phyloP scores from a whole-genome alignment of 1,140 invertebrate genomes.

The Drosophila tristis region DNA sequence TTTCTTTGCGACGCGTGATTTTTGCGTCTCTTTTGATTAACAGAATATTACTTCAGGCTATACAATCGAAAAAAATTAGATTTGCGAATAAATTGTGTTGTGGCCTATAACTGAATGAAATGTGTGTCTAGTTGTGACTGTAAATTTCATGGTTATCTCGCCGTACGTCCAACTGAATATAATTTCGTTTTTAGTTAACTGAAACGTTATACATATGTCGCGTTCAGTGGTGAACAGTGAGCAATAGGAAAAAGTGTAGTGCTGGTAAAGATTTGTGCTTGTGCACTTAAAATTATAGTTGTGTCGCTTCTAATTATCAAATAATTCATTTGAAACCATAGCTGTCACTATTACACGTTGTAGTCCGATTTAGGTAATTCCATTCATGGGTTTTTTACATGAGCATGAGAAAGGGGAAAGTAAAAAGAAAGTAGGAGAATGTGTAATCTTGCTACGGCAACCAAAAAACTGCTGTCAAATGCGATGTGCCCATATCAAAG shows the following conservation, averaged over 20 bases:
- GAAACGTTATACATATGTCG: slow-evolving; percentile 31
- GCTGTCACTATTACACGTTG: background rate
- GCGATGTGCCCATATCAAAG: slow-evolving; percentile 25
- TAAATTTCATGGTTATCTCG: slow-evolving; percentile 10
- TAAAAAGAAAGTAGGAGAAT: background rate
- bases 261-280: background rate
- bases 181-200: slow-evolving; percentile 47
- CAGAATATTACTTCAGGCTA: slow-evolving; percentile 14
- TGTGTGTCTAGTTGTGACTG: slow-evolving; percentile 26
- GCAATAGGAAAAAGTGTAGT: background rate
- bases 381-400: slow-evolving; percentile 8
- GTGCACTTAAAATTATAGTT: slow-evolving; percentile 57
- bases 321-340: slow-evolving; percentile 19
- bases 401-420: too few relatives aligned
- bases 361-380: slow-evolving; percentile 38
- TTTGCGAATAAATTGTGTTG: slow-evolving; percentile 46
- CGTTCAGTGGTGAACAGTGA: background rate
- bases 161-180: background rate
- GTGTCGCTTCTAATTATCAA: slow-evolving; percentile 56
- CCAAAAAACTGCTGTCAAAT: slow-evolving; percentile 14
- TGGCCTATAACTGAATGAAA: slow-evolving; percentile 34
- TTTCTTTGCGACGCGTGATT: slow-evolving; percentile 20
- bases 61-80: slow-evolving; percentile 37
- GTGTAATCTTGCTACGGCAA: background rate
- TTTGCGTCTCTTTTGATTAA: slow-evolving; percentile 51